A percentile compares a stretch with the other conserved stretches of the same genome.
Evolutionary conservation across 1,140 invertebrate genomes (phyloP).

Genomic region (Brachionus manjavacas): DNA sequence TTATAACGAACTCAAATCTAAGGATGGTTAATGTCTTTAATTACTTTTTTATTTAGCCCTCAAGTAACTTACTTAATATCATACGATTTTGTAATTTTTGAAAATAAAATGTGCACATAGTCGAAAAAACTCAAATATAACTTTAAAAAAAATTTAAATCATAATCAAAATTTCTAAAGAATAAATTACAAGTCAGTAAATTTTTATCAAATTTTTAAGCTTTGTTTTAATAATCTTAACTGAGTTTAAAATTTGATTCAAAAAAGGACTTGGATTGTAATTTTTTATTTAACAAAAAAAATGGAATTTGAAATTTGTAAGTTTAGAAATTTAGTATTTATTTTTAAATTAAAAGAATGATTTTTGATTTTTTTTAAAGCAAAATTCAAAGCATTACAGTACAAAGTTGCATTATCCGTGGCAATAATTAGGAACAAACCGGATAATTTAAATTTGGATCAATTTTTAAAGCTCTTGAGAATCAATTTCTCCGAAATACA

Average conservation of each 20-base stretch:
- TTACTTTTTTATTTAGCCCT: too few relatives aligned
- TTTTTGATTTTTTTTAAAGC: background rate
- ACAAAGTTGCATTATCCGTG: constrained; percentile 9
- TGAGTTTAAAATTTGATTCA: background rate
- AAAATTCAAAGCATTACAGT: constrained; percentile 6
- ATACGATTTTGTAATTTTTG: too few relatives aligned
- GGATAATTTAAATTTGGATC: background rate
- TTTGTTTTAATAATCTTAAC: background rate
- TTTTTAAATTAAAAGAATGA: background rate
- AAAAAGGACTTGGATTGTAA: background rate
- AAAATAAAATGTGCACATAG: too few relatives aligned
- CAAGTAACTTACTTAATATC: too few relatives aligned
- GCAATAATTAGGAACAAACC: constrained; percentile 27
- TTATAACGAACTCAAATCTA: too few relatives aligned
- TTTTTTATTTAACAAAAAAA: background rate
- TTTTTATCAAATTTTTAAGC: background rate
- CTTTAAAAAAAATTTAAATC: background rate
- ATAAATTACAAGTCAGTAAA: background rate
- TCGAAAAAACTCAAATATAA: background rate
- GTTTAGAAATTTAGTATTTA: background rate
- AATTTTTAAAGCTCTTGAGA: constrained; percentile 17
- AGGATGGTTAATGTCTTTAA: too few relatives aligned
- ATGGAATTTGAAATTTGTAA: constrained; percentile 41
- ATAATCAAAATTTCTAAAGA: too few relatives aligned
- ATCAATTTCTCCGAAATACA: background rate